Conservation (phyloP, 1,140 invertebrate species). For the Lasaia peninsularis region DNA sequence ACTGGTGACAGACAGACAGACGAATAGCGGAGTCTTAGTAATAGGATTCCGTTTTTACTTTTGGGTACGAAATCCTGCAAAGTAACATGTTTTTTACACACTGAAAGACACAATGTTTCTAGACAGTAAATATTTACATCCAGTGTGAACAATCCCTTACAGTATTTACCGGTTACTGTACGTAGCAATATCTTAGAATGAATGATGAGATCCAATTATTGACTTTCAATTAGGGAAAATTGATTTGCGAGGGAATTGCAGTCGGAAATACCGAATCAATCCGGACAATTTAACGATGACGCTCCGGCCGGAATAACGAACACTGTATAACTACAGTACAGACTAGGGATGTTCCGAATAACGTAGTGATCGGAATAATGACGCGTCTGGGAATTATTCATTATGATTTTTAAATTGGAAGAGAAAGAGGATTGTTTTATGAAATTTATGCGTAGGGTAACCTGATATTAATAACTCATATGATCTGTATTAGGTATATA, state of each 20-base stretch:
- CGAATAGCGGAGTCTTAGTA: too few species aligned
- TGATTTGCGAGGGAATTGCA: conserved; percentile 58
- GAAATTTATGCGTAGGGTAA: too few species aligned
- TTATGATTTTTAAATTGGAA: too few species aligned
- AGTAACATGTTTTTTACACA: too few species aligned
- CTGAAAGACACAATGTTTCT: too few species aligned
- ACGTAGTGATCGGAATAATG: neutral
- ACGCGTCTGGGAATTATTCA: too few species aligned
- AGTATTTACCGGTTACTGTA: neutral
- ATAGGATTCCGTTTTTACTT: too few species aligned
- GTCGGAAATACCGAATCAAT: conserved; percentile 65
- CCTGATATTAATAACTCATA: too few species aligned
- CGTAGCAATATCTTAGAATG: conserved; percentile 13
- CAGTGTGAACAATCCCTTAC: neutral
- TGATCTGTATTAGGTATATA: too few species aligned
- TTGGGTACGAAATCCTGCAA: too few species aligned
- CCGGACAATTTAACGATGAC: conserved; percentile 54
- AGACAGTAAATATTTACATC: neutral
- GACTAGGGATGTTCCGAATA: neutral
- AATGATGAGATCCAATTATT: conserved; percentile 30
- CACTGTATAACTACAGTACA: conserved; percentile 16
- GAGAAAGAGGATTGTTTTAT: too few species aligned
- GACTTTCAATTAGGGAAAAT: conserved; percentile 42
- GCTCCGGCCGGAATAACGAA: conserved; percentile 44
- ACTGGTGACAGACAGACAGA: too few species aligned